Evolutionary conservation across 2,797 vertebrate species (phyloP).

Genomic region (Myioborus miniatus): DNA sequence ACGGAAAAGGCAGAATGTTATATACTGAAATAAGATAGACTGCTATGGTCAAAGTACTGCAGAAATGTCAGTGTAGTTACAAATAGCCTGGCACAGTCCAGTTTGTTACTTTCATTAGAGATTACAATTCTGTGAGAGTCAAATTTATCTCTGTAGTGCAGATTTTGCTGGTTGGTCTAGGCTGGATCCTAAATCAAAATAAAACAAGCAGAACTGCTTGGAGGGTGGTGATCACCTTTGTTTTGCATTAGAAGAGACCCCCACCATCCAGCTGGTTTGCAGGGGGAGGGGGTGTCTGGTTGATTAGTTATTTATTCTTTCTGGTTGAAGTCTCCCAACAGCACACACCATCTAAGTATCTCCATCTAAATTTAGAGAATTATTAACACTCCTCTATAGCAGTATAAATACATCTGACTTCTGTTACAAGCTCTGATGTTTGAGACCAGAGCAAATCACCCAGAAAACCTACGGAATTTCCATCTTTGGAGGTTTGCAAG

Average conservation of each 20-base stretch:
- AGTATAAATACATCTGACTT: background rate
- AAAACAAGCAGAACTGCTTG: background rate
- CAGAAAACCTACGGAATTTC: background rate
- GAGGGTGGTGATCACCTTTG: background rate
- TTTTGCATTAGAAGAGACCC: background rate
- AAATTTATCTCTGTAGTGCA: background rate
- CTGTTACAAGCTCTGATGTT: background rate
- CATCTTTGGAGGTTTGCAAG: background rate
- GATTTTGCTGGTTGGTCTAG: background rate
- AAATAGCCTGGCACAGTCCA: background rate
- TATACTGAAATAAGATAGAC: background rate
- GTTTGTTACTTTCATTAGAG: background rate
- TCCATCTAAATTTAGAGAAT: background rate
- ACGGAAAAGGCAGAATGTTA: background rate
- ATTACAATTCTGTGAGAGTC: background rate
- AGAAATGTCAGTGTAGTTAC: background rate
- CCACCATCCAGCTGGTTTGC: background rate
- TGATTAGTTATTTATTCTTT: background rate
- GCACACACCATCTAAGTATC: background rate
- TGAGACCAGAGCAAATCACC: background rate
- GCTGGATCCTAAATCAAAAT: background rate
- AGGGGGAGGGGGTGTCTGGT: rapidly evolving
- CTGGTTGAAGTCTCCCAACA: background rate
- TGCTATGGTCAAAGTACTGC: background rate
- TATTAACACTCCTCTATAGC: background rate